Base-by-base conservation (phyloP, 2,888 invertebrate species). In the Phortica magna region DNA sequence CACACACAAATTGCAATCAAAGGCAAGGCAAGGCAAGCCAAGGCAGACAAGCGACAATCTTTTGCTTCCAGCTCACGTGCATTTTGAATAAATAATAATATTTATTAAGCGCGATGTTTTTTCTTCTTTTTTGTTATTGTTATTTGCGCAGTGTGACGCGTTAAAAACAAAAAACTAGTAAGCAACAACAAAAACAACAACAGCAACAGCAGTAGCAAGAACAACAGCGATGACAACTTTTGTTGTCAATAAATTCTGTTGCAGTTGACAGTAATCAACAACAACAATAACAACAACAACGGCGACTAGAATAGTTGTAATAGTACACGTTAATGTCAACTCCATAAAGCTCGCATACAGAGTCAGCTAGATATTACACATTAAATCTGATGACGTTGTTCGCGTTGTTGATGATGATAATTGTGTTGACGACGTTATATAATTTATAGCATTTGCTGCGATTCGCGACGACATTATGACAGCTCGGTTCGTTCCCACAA, bases 41-140 rank as follows among this genome's bases (percentile, higher is more conserved):
- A 19, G 41, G 39, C 55, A 17, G 67, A 22, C 55, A 39, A 42
- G 42, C 48, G 67, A 22, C 55, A 39, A 42, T 31, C 48, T 79
- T 78, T 68, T 22, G 79, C 53, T 76, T 76, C 42, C 79, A 75
- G 9, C 74, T 79, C 79, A 79, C 79, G 79, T 78, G 78, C 75
- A 79, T 77, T 78, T 73, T 78, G 79, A 78, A 79, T 79, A 78
- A 77, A 79, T 78, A 78, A 76, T 76, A 77, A 76, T 76, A 79
- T 76, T 79, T 77, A 78, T 76, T 75, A 75, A 55, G 19, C 31
- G 76, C 59, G 67, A 73, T 73, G 68, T 74, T 72, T 19, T 75
- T 75, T 42, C 48, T 71, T 65, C 73, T 59, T 22, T 6, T 10
- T 42, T 61, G 64, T 22, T 75, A 1, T 10, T 61, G 14, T 48